These are phyloP conservation scores for Typhlichthys eigenmanni DNA, from an alignment of 2,797 vertebrate genomes.

Conservation along the genomic window DNA sequence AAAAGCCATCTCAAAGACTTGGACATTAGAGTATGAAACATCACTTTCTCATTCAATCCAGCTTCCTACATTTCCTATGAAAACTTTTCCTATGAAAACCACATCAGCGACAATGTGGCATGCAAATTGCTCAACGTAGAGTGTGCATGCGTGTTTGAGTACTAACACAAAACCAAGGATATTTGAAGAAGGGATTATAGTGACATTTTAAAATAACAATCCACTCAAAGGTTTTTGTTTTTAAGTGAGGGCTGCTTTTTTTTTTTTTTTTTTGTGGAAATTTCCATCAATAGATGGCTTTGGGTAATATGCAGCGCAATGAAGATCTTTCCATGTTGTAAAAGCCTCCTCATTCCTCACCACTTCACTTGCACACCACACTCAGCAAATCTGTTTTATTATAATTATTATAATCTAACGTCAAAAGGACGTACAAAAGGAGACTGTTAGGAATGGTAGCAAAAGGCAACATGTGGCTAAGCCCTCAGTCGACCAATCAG, in stretches of 20 bases:
- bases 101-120: constrained; percentile 26
- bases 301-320: constrained; percentile 51
- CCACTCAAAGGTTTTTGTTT: constrained; percentile 16
- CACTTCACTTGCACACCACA: constrained; percentile 51
- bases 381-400: constrained; percentile 54
- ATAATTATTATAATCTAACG: constrained; percentile 16
- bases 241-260: constrained; percentile 1
- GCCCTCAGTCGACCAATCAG: constrained; percentile 60
- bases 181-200: constrained; percentile 42
- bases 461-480: constrained; percentile 59
- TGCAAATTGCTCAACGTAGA: constrained; percentile 26
- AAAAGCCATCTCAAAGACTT: constrained; percentile 51
- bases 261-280: constrained; percentile 28
- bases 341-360: constrained; percentile 58
- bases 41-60: constrained; percentile 38
- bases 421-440: constrained; percentile 61
- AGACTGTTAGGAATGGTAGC: constrained; percentile 49
- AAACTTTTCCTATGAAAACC: constrained; percentile 33
- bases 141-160: constrained; percentile 31
- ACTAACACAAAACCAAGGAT: constrained; percentile 33
- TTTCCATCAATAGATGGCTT: constrained; percentile 56
- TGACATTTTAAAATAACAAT: constrained; percentile 50
- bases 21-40: constrained; percentile 38
- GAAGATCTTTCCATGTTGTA: constrained; percentile 63
- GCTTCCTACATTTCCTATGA: constrained; percentile 24